Percentiles rank a stretch among this genome's conserved stretches.
Evolutionary conservation across 2,888 invertebrate species (phyloP).

Genomic region (Acronicta aceris): DNA sequence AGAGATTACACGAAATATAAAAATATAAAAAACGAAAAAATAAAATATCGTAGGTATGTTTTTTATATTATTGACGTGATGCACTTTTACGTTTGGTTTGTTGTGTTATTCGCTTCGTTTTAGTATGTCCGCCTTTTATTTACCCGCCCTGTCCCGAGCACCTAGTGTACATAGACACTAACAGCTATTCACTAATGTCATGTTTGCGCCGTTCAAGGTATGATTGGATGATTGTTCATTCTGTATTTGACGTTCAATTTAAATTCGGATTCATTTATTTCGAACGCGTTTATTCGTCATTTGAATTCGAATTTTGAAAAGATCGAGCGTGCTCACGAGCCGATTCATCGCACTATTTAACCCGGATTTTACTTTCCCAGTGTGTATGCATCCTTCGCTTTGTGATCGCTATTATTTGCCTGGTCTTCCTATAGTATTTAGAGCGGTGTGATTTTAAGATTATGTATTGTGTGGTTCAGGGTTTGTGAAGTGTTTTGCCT

Average conservation of each 20-base stretch:
- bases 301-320: slow-evolving; percentile 33
- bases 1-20: slow-evolving; percentile 77
- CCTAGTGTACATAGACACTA: slow-evolving; percentile 69
- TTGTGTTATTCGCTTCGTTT: slow-evolving; percentile 85
- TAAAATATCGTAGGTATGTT: slow-evolving; percentile 78
- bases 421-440: slow-evolving; percentile 63
- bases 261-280: slow-evolving; percentile 33
- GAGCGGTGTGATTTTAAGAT: slow-evolving; percentile 51
- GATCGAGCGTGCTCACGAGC: slow-evolving; percentile 14
- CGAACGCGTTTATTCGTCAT: slow-evolving; percentile 28
- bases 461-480: slow-evolving; percentile 61
- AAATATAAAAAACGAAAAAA: slow-evolving; percentile 65
- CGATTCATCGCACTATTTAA: slow-evolving; percentile 37
- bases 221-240: slow-evolving; percentile 57
- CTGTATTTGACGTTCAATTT: slow-evolving; percentile 29
- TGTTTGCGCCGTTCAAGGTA: slow-evolving; percentile 60
- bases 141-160: slow-evolving; percentile 78
- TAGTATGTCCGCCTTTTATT: slow-evolving; percentile 79
- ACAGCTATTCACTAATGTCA: slow-evolving; percentile 52
- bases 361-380: slow-evolving; percentile 36
- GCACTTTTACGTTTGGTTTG: slow-evolving; percentile 85
- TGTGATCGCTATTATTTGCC: slow-evolving; percentile 72
- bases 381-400: slow-evolving; percentile 66
- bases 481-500: slow-evolving; percentile 74
- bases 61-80: slow-evolving; percentile 81